Conservation (phyloP, 1,140 invertebrate species). For the Drosophila varians region DNA sequence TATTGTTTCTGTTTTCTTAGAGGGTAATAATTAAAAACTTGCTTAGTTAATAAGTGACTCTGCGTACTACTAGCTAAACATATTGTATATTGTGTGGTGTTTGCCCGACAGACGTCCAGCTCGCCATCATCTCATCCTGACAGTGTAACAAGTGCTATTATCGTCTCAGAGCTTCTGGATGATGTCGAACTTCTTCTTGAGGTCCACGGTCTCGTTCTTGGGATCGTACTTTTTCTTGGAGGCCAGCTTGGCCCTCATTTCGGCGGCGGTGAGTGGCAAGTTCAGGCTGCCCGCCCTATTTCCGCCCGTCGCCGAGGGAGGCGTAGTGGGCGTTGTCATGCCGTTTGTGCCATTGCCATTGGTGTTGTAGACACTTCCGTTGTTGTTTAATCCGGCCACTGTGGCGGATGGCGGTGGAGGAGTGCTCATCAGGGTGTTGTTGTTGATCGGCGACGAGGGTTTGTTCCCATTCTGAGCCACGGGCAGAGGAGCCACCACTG, state of each 20-base stretch:
- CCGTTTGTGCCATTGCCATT: conserved; percentile 48
- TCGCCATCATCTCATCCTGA: conserved; percentile 37
- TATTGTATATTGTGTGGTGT: conserved; percentile 50
- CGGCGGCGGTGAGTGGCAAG: conserved; percentile 93
- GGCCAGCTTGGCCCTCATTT: conserved; percentile 92
- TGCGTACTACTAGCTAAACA: conserved; percentile 70
- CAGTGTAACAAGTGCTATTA: conserved; percentile 62
- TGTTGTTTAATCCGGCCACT: conserved; percentile 58
- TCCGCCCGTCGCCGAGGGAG: conserved; percentile 34
- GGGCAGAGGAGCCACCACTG: conserved; percentile 6
- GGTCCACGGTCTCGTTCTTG: conserved; percentile 93
- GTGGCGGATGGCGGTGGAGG: conserved; percentile 67
- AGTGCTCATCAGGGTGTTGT: conserved; percentile 59
- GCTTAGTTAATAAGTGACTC: conserved; percentile 80
- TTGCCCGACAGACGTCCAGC: conserved; percentile 30
- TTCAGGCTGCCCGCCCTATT: conserved; percentile 85
- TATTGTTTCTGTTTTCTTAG: conserved; percentile 36
- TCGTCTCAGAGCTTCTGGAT: conserved; percentile 91
- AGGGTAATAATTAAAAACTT: conserved; percentile 69
- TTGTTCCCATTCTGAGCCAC: conserved; percentile 52
- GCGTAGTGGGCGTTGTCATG: conserved; percentile 26
- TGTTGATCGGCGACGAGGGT: conserved; percentile 52
- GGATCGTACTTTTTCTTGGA: conserved; percentile 94
- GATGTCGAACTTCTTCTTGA: conserved; percentile 96
- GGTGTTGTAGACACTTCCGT: conserved; percentile 67